Evolutionary conservation across 2,888 invertebrate genomes (phyloP), one percentile per base, ranked within the genome.

Genomic region (Euproctis similis): DNA sequence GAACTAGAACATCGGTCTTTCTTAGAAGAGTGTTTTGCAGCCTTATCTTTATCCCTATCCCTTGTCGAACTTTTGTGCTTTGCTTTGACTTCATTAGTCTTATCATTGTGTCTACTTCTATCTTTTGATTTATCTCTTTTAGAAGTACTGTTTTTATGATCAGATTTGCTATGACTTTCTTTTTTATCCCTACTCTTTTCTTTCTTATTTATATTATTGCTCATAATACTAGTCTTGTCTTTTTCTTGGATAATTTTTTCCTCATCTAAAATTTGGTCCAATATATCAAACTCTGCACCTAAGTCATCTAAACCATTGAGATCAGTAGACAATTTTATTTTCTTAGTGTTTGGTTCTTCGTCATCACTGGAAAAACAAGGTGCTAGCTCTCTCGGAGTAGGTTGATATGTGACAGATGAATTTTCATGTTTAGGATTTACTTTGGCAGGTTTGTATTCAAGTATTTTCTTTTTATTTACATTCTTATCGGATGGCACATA

Each of bases 281-380:
- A 55, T 22, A 85, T 81, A 55, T 85, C 85, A 72, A 85, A 86
- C 51, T 86, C 85, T 32, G 77, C 61, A 3, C 80, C 82, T 34
- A 85, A 56, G 28, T 85, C 82, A 65, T 85, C 85, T 21, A 85
- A 56, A 3, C 70, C 73, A 54, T 80, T 78, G 1, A 84, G 53
- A 38, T 82, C 81, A 59, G 41, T 60, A 26, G 77, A 67, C 26
- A 72, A 22, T 52, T 78, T 84, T 13, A 35, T 51, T 59, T 77
- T 85, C 36, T 85, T 85, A 9, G 31, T 30, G 7, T 61, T 57
- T 32, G 82, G 76, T 48, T 82, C 84, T 24, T 84, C 82, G 49
- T 85, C 85, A 59, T 85, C 85, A 65, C 85, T 85, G 17, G 85
- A 85, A 52, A 85, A 84, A 43, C 78, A 80, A 30, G 85, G 82